Conservation (phyloP, 2,113 vertebrate genomes). For the Odontophorus gujanensis region DNA sequence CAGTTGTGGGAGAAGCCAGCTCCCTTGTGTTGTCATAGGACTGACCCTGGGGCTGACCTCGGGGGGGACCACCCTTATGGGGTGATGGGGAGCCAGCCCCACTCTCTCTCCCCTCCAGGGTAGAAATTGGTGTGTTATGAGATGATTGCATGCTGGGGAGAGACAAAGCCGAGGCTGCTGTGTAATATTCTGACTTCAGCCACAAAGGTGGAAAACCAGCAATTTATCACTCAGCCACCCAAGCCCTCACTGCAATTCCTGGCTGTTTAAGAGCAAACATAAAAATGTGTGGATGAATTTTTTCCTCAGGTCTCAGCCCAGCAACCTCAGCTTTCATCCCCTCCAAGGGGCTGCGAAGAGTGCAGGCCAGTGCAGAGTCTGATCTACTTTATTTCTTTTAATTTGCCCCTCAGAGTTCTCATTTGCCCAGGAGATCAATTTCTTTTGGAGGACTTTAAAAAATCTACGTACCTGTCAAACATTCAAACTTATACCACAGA, state of each 20-base stretch:
- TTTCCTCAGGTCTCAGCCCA: not conserved
- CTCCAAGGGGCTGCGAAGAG: not conserved
- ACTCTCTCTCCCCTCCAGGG: not conserved
- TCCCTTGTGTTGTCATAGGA: not conserved
- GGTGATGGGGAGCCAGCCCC: not conserved
- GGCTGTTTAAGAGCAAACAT: not conserved
- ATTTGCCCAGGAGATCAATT: conserved; percentile 8
- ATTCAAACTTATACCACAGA: not conserved
- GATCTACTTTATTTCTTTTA: not conserved
- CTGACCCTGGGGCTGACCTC: conserved; percentile 62
- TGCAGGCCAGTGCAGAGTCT: not conserved
- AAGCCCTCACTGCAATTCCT: not conserved
- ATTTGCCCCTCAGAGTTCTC: not conserved
- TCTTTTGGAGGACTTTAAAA: conserved; percentile 6
- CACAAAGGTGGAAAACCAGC: not conserved
- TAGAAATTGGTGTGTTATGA: conserved; percentile 50
- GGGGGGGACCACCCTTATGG: conserved; percentile 8
- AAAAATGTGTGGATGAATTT: not conserved
- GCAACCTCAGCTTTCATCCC: not conserved
- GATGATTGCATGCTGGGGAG: not conserved
- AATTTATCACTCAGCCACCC: conserved; percentile 15
- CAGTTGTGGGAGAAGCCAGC: conserved; percentile 23
- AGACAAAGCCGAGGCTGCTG: not conserved
- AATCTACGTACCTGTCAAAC: conserved; percentile 42
- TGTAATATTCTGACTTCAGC: not conserved